Percentiles rank a stretch among this genome's conserved stretches.
Evolutionary conservation across 2,797 vertebrate species (phyloP).

Genomic region (Characodon lateralis): DNA sequence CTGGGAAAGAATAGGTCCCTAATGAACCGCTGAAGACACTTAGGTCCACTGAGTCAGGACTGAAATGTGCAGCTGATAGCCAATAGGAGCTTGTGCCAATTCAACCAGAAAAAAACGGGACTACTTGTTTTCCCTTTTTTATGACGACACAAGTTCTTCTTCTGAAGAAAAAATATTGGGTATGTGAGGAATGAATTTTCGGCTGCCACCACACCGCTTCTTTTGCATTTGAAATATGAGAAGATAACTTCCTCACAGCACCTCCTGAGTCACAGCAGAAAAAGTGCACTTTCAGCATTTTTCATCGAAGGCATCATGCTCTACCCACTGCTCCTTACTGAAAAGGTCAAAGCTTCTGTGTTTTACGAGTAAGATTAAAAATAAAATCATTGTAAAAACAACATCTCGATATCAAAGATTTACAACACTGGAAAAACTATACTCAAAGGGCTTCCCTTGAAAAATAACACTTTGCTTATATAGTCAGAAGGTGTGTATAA

Average conservation of each 20-base stretch:
- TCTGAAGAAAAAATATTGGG: slow-evolving; percentile 62
- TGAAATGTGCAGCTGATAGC: slow-evolving; percentile 69
- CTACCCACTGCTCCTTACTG: slow-evolving; percentile 31
- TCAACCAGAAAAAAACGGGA: slow-evolving; percentile 47
- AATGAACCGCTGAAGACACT: slow-evolving; percentile 74
- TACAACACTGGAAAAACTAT: slow-evolving; percentile 42
- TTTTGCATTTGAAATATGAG: slow-evolving; percentile 48
- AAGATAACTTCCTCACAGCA: slow-evolving; percentile 52
- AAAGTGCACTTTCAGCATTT: slow-evolving; percentile 61
- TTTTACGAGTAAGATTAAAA: slow-evolving; percentile 53
- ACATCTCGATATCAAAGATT: slow-evolving; percentile 24
- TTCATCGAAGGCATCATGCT: slow-evolving; percentile 20
- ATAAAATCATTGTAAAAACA: slow-evolving; percentile 25
- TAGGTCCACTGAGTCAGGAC: slow-evolving; percentile 62
- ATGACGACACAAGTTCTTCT: slow-evolving; percentile 50
- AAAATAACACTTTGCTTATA: slow-evolving; percentile 28
- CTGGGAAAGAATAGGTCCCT: slow-evolving; percentile 68
- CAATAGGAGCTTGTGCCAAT: slow-evolving; percentile 59
- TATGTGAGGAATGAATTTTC: slow-evolving; percentile 51
- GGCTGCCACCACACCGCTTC: slow-evolving; percentile 35
- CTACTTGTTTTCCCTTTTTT: slow-evolving; percentile 53
- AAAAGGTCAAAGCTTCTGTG: slow-evolving; percentile 58
- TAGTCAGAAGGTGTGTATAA: slow-evolving; percentile 27
- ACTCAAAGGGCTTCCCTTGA: slow-evolving; percentile 29
- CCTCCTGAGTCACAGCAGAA: slow-evolving; percentile 58